A percentile compares a stretch with the other conserved stretches of the same genome.
Evolutionary conservation across 2,888 invertebrate species (phyloP).

Genomic region (Lamellibrachia satsuma): DNA sequence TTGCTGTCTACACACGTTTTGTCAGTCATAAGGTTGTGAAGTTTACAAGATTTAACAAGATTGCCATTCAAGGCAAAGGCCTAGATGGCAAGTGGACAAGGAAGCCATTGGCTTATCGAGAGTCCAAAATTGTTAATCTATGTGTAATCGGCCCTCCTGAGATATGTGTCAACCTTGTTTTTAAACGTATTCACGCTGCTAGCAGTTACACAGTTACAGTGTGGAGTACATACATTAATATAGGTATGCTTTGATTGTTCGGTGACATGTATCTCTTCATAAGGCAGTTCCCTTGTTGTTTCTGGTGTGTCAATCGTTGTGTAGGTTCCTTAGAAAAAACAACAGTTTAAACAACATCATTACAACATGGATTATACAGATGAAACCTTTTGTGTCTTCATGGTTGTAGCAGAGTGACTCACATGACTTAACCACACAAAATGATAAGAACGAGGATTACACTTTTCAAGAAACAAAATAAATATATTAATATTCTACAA

Average conservation of each 20-base stretch:
- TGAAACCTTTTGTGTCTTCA: background rate
- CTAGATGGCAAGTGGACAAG: too few relatives aligned
- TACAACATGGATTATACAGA: background rate
- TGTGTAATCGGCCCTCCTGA: too few relatives aligned
- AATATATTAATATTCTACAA: background rate
- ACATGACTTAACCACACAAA: background rate
- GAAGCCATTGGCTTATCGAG: too few relatives aligned
- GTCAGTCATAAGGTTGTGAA: too few relatives aligned
- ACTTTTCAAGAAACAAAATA: background rate
- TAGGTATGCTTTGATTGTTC: background rate
- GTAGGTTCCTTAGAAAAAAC: background rate
- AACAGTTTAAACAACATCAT: background rate
- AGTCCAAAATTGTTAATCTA: too few relatives aligned
- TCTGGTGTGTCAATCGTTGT: background rate
- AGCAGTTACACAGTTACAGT: too few relatives aligned
- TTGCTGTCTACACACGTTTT: too few relatives aligned
- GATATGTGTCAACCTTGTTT: too few relatives aligned
- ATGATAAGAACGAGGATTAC: too few relatives aligned
- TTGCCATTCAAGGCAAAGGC: too few relatives aligned
- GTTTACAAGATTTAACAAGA: too few relatives aligned
- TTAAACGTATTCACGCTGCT: too few relatives aligned
- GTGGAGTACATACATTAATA: background rate
- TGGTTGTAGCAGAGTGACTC: background rate
- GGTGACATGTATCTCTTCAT: background rate
- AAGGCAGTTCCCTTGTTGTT: background rate